Percentiles rank a stretch among this genome's conserved stretches.
Conservation (phyloP, 2,113 vertebrate species). For the Rhinoderma darwinii region DNA sequence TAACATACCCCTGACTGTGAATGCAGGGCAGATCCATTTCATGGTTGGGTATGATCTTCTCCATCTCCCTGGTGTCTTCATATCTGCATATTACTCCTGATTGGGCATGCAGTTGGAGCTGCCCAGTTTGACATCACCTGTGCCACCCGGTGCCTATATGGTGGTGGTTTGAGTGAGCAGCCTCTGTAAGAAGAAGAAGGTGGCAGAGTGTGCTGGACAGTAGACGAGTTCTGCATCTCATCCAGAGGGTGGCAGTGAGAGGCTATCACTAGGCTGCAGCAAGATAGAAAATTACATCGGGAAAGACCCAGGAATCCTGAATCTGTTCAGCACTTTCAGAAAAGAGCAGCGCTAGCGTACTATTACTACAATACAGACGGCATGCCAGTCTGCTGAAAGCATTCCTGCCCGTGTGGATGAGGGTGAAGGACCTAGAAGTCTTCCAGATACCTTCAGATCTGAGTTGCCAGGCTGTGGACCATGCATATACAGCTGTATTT, state of each 20-base stretch:
- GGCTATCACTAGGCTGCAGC: conserved; percentile 33
- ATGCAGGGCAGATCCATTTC: not conserved
- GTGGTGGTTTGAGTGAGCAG: conserved; percentile 35
- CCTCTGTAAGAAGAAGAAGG: conserved; percentile 61
- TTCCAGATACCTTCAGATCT: not conserved
- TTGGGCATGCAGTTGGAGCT: conserved; percentile 64
- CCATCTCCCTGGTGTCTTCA: not conserved
- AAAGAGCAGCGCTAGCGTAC: conserved; percentile 13
- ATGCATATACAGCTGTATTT: not conserved
- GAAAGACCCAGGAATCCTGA: conserved; percentile 56
- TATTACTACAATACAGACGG: not conserved
- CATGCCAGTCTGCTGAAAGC: not conserved
- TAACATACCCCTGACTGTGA: not conserved
- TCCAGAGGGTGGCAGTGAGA: conserved; percentile 48
- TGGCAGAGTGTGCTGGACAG: conserved; percentile 57
- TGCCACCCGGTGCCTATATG: not conserved
- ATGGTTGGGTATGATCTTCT: not conserved
- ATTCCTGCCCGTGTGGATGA: not conserved
- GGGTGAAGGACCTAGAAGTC: not conserved
- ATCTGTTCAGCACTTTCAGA: conserved; percentile 48
- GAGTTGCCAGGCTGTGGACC: not conserved
- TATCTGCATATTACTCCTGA: conserved; percentile 70
- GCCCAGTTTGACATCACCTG: conserved; percentile 34
- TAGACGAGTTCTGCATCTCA: not conserved
- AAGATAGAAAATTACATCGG: not conserved